Conservation (phyloP, 1,140 invertebrate species). For the Scaptodrosophila lebanonensis region DNA sequence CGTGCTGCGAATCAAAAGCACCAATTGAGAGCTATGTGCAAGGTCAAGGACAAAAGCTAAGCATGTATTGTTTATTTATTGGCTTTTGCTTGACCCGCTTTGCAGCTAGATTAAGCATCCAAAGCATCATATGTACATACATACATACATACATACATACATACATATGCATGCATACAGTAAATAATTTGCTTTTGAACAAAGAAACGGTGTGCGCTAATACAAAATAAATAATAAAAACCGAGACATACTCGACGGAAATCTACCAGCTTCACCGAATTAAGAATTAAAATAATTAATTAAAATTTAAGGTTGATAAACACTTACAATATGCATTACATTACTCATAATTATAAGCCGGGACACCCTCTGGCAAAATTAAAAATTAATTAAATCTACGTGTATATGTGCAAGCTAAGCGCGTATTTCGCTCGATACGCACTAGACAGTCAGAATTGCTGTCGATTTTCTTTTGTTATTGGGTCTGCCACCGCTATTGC, state of each 20-base stretch:
- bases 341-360: slow-evolving; percentile 32
- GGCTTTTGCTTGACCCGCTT: slow-evolving; percentile 22
- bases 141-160: background rate
- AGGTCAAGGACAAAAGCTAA: slow-evolving; percentile 70
- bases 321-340: slow-evolving; percentile 46
- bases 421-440: too few relatives aligned
- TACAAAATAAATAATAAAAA: slow-evolving; percentile 13
- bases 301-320: background rate
- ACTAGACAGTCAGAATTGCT: too few relatives aligned
- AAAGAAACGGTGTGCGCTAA: slow-evolving; percentile 7
- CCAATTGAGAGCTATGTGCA: slow-evolving; percentile 40
- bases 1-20: too few relatives aligned
- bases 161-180: background rate
- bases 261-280: too few relatives aligned
- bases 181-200: background rate
- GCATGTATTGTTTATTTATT: slow-evolving; percentile 13
- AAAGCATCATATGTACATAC: slow-evolving; percentile 19
- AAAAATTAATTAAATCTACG: too few relatives aligned
- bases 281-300: slow-evolving; percentile 8
- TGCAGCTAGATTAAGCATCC: slow-evolving; percentile 66
- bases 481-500: too few relatives aligned
- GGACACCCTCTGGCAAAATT: background rate
- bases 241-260: too few relatives aligned
- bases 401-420: too few relatives aligned
- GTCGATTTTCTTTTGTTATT: too few relatives aligned